A percentile compares a stretch with the other conserved stretches of the same genome.
Evolutionary conservation across 2,113 vertebrate genomes (phyloP).

Genomic region (Psettodes erumei): DNA sequence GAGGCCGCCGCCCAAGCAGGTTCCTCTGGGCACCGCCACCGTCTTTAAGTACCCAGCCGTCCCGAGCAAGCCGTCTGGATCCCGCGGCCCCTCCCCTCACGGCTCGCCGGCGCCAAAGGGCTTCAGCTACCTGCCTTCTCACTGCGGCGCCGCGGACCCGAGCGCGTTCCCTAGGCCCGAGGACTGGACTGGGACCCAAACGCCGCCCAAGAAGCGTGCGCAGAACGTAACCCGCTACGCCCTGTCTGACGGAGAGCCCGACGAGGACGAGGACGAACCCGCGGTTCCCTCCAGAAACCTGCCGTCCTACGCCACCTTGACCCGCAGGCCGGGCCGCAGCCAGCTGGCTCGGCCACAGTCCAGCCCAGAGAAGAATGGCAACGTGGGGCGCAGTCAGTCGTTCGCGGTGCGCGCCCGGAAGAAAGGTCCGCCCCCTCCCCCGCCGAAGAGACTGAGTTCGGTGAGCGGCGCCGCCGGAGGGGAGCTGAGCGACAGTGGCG

Average conservation of each 20-base stretch:
- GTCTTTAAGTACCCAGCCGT: conserved; percentile 79
- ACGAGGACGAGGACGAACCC: conserved; percentile 84
- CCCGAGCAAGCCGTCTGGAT: conserved; percentile 69
- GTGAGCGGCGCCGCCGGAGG: conserved; percentile 87
- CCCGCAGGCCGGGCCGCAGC: conserved; percentile 86
- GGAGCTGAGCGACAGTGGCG: conserved; percentile 69
- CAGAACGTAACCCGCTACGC: conserved; percentile 90
- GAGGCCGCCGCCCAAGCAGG: conserved; percentile 57
- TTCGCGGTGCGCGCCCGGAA: conserved; percentile 91
- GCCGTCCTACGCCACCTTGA: conserved; percentile 91
- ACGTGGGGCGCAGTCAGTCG: conserved; percentile 92
- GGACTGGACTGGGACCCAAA: conserved; percentile 24
- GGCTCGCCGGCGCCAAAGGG: conserved; percentile 70
- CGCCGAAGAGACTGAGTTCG: conserved; percentile 94
- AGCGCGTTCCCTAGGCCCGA: not conserved
- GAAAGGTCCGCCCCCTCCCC: conserved; percentile 92
- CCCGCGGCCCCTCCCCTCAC: conserved; percentile 53
- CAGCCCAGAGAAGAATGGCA: conserved; percentile 68
- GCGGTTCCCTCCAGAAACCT: conserved; percentile 71
- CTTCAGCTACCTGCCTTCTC: conserved; percentile 78
- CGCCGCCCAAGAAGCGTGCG: conserved; percentile 84
- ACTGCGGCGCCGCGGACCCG: conserved; percentile 66
- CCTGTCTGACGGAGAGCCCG: conserved; percentile 87
- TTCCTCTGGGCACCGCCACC: conserved; percentile 68
- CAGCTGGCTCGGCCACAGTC: conserved; percentile 59